Base-by-base conservation (phyloP, 1,140 invertebrate genomes). In the Cyrtorhinus lividipennis region DNA sequence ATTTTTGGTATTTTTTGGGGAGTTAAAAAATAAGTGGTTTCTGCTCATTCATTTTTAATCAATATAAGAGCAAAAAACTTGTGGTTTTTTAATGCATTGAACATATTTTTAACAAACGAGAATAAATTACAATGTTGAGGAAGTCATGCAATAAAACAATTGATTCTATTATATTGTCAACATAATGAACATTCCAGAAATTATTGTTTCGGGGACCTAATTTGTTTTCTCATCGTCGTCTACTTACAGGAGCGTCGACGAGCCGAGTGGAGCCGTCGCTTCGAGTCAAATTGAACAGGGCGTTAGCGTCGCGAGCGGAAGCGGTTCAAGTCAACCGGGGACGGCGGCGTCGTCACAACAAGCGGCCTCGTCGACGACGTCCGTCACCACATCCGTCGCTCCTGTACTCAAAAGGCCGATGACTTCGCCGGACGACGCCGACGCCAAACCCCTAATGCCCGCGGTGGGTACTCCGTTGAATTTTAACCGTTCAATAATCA, bases 321-420 rank as follows among this genome's bases (percentile, higher is more conserved):
- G 8, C 5, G 48, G 48, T 22, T 22, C 48, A 5, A 53, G 20
- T 20, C 48, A 53, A 53, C 48, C 10, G 20, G 48, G 48, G 5
- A 30, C 38, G 3, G 58, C 24, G 24, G 58, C 27, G 10, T 27
- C 24, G 12, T 27, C 24, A 10, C 58, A 59, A 18, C 58, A 59
- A 59, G 58, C 58, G 13, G 58, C 58, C 13, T 27, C 24, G 3
- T 27, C 24, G 15, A 59, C 58, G n/a, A 59, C 58, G 1, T 59
- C 58, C n/a, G 58, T 59, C 24, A 59, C 58, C 24, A 58, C 56
- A 8, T 59, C 58, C 2, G 58, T 59, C 10, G 58, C 58, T 27
- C 58, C 65, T 12, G 65, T 59, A n/a, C 12, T 64, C 30, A 83
- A 84, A 68, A 71, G 82, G 30, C 77, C 81, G 10, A 70, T 80